Base-by-base conservation (phyloP, 2,888 invertebrate species). In the Sarcophaga rosellei region DNA sequence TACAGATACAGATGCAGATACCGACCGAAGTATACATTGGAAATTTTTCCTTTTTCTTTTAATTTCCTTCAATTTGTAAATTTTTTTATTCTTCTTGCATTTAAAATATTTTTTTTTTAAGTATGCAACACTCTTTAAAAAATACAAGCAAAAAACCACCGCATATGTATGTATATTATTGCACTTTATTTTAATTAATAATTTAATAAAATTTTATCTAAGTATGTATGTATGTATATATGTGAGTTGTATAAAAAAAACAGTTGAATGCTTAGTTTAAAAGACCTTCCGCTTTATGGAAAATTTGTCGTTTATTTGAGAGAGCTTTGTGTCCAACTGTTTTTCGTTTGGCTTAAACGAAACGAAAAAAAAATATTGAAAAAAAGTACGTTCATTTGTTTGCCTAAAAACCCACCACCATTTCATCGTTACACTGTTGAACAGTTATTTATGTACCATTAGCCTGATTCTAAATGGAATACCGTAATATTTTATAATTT, bases 271-370 rank as follows among this genome's bases (percentile, higher is more conserved):
- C 66, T 72, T 69, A 44, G 44, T 53, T 23, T 70, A 21, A 63
- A 80, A 74, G 68, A 77, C 8, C 47, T 25, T 86, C 81, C 86
- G 84, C 74, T 86, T 23, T 57, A 72, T 75, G 81, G 23, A 70
- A 61, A 53, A 17, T 72, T 63, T 23, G 81, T 78, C 84, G 86
- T 84, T 81, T 78, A 78, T 86, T 78, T 57, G 65, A 72, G 78
- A 86, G 84, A 86, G 78, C 57, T 81, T 86, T 78, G 57, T 62
- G 70, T 72, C 70, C 78, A 84, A 86, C 86, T 86, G 86, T 84
- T 86, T 82, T 86, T 72, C 66, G 66, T 81, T 76, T 84, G 65
- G 47, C 44, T 75, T 35, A 81, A 66, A 47, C 17, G 17, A 62
- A 73, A 8, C 8, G 35, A 35, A 10, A 35, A 35, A 35, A 35